Conservation (phyloP, 2,888 invertebrate genomes). For the Ochropleura leucogaster region DNA sequence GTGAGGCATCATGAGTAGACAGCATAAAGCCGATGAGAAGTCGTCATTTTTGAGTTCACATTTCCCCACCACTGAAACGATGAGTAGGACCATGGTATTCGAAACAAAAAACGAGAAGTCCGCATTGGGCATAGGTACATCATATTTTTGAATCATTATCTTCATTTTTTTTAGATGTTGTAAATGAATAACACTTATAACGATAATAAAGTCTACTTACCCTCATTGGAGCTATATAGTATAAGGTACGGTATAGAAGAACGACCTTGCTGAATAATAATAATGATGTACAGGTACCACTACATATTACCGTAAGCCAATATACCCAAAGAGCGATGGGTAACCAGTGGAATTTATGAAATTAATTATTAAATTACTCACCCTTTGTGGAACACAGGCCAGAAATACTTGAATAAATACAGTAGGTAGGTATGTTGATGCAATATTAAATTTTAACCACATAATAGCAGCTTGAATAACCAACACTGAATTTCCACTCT, state of each 20-base stretch:
- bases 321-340: constrained; percentile 3
- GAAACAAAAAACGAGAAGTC: too few relatives aligned
- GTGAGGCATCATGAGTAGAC: not conserved
- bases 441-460: constrained; percentile 46
- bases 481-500: constrained; percentile 31
- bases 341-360: constrained; percentile 25
- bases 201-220: too few relatives aligned
- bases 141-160: not conserved
- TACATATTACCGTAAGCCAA: not conserved
- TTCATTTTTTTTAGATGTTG: not conserved
- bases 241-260: not conserved
- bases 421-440: constrained; percentile 3
- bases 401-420: constrained; percentile 37
- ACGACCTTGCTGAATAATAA: not conserved
- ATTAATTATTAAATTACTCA: constrained; percentile 29
- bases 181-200: constrained; percentile 10
- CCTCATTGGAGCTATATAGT: too few relatives aligned
- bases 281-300: not conserved
- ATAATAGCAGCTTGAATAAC: constrained; percentile 20
- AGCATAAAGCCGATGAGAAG: not conserved
- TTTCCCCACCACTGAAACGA: too few relatives aligned
- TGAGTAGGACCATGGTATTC: too few relatives aligned
- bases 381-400: constrained; percentile 33
- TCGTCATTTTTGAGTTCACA: not conserved
- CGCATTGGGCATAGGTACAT: too few relatives aligned